Conservation (phyloP, 2,113 vertebrate genomes). For the Myotis yumanensis region DNA sequence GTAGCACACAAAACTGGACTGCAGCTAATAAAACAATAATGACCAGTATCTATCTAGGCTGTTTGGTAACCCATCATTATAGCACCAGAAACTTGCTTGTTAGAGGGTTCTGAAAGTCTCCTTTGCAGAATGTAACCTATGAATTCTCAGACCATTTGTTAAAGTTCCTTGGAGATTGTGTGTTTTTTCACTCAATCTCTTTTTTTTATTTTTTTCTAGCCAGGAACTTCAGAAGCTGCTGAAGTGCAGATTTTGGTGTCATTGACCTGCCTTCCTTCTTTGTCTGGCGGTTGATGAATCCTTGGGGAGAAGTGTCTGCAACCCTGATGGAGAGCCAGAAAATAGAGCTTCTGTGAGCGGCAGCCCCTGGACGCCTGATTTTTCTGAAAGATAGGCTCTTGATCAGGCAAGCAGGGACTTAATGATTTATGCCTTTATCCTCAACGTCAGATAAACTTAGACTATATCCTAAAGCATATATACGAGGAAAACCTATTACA, state of each 20-base stretch:
- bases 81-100: background rate
- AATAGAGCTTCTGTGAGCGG: slow-evolving; percentile 58
- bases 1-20: background rate
- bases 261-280: slow-evolving; percentile 76
- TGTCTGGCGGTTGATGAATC: slow-evolving; percentile 73
- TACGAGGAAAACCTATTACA: slow-evolving; percentile 51
- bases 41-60: background rate
- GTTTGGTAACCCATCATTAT: background rate
- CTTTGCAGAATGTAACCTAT: slow-evolving; percentile 9
- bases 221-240: slow-evolving; percentile 65
- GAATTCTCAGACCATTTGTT: slow-evolving; percentile 56
- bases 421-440: slow-evolving; percentile 78
- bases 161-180: slow-evolving; percentile 20
- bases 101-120: background rate
- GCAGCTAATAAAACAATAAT: slow-evolving; percentile 35
- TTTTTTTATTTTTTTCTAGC: background rate
- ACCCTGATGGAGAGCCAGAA: slow-evolving; percentile 66
- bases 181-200: background rate
- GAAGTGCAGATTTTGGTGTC: slow-evolving; percentile 73
- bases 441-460: slow-evolving; percentile 69
- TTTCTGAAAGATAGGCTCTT: slow-evolving; percentile 76
- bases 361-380: slow-evolving; percentile 45
- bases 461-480: slow-evolving; percentile 32
- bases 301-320: slow-evolving; percentile 69
- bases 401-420: slow-evolving; percentile 69